These are phyloP conservation scores for Meteorus cinctellus DNA, from an alignment of 2,888 invertebrate species.

Conservation along the genomic window DNA sequence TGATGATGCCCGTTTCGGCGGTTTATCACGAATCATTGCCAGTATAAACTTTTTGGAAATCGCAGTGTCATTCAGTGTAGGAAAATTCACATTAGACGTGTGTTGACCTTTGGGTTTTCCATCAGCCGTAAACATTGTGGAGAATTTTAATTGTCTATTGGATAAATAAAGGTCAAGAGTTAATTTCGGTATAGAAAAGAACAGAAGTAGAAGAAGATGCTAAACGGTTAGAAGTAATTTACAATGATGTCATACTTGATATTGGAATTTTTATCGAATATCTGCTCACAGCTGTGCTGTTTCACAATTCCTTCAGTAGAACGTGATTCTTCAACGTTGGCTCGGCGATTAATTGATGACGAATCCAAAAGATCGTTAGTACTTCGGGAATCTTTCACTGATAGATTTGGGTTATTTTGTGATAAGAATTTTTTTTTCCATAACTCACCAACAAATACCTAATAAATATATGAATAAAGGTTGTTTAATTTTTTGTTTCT, in stretches of 20 bases:
- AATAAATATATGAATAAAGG: not conserved
- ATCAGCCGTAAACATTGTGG: not conserved
- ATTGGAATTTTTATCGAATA: constrained; percentile 55
- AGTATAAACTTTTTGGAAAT: not conserved
- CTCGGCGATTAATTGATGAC: too few species aligned
- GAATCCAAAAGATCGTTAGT: not conserved
- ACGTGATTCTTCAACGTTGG: constrained; percentile 53
- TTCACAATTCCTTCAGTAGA: constrained; percentile 55
- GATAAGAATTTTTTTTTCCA: not conserved
- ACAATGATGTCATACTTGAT: constrained; percentile 54
- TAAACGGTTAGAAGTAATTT: constrained; percentile 22
- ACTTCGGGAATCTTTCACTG: too few species aligned
- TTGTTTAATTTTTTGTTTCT: not conserved
- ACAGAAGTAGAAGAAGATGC: not conserved
- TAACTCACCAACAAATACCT: not conserved
- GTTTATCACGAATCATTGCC: too few species aligned
- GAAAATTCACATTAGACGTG: not conserved
- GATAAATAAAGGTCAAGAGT: not conserved
- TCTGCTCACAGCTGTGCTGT: constrained; percentile 63
- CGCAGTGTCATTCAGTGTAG: not conserved
- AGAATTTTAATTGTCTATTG: not conserved
- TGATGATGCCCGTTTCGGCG: too few species aligned
- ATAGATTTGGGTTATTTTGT: too few species aligned
- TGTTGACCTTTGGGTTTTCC: not conserved
- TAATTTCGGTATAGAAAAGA: not conserved